phyloP scores from a whole-genome alignment of 2,888 invertebrate genomes.

The Minunthozetes semirufus region DNA sequence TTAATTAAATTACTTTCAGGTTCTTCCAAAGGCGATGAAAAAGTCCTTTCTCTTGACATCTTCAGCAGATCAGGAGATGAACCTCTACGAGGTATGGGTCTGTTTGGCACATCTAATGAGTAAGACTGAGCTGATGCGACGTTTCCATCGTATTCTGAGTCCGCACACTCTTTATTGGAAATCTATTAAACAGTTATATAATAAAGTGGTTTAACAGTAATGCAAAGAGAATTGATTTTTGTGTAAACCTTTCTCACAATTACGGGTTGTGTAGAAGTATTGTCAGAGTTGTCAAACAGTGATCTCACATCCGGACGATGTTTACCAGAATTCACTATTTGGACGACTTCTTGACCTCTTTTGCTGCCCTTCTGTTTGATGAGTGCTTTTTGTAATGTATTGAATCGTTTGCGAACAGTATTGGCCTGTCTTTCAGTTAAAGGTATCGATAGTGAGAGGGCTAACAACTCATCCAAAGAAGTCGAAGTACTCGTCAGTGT shows the following conservation, averaged over 20 bases:
- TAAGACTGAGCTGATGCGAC: not conserved
- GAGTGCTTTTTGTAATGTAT: slow-evolving; percentile 1
- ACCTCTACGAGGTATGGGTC: not conserved
- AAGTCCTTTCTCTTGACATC: not conserved
- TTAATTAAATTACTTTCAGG: not conserved
- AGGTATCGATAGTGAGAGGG: not conserved
- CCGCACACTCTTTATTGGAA: not conserved
- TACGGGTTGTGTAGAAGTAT: not conserved
- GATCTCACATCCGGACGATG: slow-evolving; percentile 24
- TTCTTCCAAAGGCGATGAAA: not conserved
- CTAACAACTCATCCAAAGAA: slow-evolving; percentile 1
- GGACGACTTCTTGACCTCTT: slow-evolving; percentile 12
- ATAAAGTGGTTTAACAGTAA: not conserved
- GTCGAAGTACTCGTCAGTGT: not conserved
- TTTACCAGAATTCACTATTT: not conserved
- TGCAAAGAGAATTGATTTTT: not conserved
- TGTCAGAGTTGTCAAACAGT: not conserved
- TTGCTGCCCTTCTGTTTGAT: not conserved
- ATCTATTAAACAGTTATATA: slow-evolving; percentile 13
- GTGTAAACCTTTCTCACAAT: not conserved
- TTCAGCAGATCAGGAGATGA: slow-evolving; percentile 10
- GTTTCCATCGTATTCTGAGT: not conserved
- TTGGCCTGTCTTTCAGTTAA: slow-evolving; percentile 11
- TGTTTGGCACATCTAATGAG: slow-evolving; percentile 4
- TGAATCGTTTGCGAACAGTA: not conserved